Evolutionary conservation across 2,888 invertebrate species (phyloP).

Genomic region (Didymodactylos carnosus): DNA sequence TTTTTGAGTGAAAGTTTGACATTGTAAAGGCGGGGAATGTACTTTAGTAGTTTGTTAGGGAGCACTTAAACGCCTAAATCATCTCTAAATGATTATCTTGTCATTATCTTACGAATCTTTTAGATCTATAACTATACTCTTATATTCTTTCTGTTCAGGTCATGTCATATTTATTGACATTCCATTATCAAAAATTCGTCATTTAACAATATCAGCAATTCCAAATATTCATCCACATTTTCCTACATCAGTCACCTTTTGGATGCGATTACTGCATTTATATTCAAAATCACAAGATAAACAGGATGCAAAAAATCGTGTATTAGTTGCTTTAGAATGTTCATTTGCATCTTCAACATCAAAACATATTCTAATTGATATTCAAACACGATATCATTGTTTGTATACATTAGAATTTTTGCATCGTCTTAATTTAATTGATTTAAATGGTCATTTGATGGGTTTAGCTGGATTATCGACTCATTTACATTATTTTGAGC

Average conservation of each 20-base stretch:
- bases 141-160: no score
- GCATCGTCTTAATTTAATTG: not conserved
- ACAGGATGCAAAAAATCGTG: not conserved
- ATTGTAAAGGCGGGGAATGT: no score
- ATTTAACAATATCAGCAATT: not conserved
- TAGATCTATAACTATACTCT: no score
- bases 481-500: not conserved
- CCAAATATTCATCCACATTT: not conserved
- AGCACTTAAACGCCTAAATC: no score
- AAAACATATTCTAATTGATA: not conserved
- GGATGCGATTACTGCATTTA: not conserved
- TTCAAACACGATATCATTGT: not conserved
- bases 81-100: no score
- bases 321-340: not conserved
- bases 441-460: not conserved
- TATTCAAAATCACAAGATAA: not conserved
- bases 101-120: no score
- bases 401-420: not conserved
- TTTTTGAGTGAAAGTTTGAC: no score
- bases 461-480: not conserved
- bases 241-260: not conserved
- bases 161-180: not conserved
- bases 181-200: not conserved
- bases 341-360: not conserved
- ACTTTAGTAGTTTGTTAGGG: no score